Base-by-base conservation (phyloP, 2,888 invertebrate genomes). In the Pilophorus perplexus region DNA sequence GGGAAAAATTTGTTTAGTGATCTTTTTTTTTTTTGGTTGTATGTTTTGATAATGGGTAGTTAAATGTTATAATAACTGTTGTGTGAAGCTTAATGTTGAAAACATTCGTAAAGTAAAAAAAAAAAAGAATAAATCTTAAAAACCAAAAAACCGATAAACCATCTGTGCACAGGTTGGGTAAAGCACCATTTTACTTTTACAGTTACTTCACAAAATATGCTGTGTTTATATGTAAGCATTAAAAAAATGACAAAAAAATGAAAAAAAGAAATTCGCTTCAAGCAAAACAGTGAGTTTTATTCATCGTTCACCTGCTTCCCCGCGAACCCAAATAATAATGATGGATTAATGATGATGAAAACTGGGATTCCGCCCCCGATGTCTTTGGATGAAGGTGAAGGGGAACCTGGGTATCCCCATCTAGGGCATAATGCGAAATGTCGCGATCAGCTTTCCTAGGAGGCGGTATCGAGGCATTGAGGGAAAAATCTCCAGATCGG, bases 211-310 rank as follows among this genome's bases (percentile, higher is more conserved):
- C 69, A 55, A 57, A 65, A 57, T 67, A 55, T 65, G 55, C 48
- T 69, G 69, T 69, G 46, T 66, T 54, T 67, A 69, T 64, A 69
- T 69, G 69, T 69, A 67, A 57, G 69, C 69, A 69, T 69, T 50
- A 54, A 46, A 67, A 67, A 55, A 64, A 44, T 23, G n/a, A 52
- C 23, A 52, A 25, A 52, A 42, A 42, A 42, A 14, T 10, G 42
- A 54, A 55, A 52, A 54, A 54, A 55, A 38, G 38, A 55, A 68
- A 66, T 65, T 67, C 65, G 69, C 69, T 69, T 69, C 65, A 59
- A 65, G 66, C 66, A 65, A 52, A 67, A 42, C 46, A 25, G 33
- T 67, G 64, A 50, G 60, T 69, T 67, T 52, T 52, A 52, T 69
- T 66, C 48, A 14, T 64, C n/a, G 16, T n/a, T n/a, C n/a, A n/a